Percentiles rank a stretch among this genome's conserved stretches.
phyloP scores from a whole-genome alignment of 2,797 vertebrate species.

The Neostethus bicornis region DNA sequence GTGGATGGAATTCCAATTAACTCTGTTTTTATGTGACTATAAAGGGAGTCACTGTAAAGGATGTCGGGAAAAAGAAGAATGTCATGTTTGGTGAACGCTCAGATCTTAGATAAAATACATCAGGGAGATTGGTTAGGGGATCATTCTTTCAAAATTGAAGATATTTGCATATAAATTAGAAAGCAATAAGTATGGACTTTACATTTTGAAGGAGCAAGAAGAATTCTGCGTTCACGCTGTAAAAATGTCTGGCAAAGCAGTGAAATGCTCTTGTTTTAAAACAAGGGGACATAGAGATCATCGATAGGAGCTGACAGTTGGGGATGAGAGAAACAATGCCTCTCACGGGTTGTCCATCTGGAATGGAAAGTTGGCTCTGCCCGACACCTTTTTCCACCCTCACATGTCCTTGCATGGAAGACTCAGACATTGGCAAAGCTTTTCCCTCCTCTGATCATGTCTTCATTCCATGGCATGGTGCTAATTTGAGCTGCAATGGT shows the following conservation, averaged over 20 bases:
- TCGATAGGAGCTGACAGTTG: slow-evolving; percentile 49
- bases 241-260: slow-evolving; percentile 33
- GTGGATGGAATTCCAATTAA: slow-evolving; percentile 68
- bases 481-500: slow-evolving; percentile 47
- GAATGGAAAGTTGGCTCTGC: slow-evolving; percentile 76
- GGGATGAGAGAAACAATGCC: slow-evolving; percentile 61
- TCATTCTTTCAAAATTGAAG: background rate
- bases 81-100: slow-evolving; percentile 19
- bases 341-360: slow-evolving; percentile 72
- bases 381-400: slow-evolving; percentile 62
- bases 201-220: background rate
- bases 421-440: slow-evolving; percentile 58
- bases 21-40: slow-evolving; percentile 51
- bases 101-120: slow-evolving; percentile 14
- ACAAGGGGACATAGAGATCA: slow-evolving; percentile 32
- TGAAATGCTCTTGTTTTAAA: slow-evolving; percentile 42
- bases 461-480: slow-evolving; percentile 62
- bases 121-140: background rate
- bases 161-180: background rate
- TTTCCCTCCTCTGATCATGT: slow-evolving; percentile 64
- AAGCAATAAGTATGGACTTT: slow-evolving; percentile 11
- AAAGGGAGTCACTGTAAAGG: slow-evolving; percentile 66
- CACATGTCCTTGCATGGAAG: slow-evolving; percentile 64
- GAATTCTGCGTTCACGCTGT: slow-evolving; percentile 27
- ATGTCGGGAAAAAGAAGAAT: slow-evolving; percentile 24